phyloP scores from a whole-genome alignment of 2,113 vertebrate genomes.

The Grallaria varia region DNA sequence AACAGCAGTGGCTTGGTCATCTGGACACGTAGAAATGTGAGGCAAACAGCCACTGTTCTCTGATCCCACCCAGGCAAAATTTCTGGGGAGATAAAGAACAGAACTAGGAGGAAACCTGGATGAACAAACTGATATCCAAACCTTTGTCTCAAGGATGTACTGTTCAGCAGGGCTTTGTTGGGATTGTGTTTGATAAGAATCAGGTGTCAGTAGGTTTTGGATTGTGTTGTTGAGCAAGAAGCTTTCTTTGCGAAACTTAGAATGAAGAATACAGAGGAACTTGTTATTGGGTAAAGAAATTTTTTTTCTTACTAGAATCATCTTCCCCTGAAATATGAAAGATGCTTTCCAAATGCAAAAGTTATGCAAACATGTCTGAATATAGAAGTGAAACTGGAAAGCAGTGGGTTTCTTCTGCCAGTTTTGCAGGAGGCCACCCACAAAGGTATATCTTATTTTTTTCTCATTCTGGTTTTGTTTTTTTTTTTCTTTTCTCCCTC shows the following conservation, averaged over 20 bases:
- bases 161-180: neutral
- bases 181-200: neutral
- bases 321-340: slow-evolving; percentile 51
- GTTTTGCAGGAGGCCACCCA: slow-evolving; percentile 58
- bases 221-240: neutral
- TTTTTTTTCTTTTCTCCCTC: neutral
- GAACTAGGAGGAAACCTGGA: neutral
- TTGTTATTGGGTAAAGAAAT: neutral
- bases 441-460: slow-evolving; percentile 35
- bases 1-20: neutral
- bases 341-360: slow-evolving; percentile 57
- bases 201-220: neutral
- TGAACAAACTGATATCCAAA: neutral
- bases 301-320: neutral
- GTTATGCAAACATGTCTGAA: slow-evolving; percentile 63
- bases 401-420: slow-evolving; percentile 45
- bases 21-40: neutral
- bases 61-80: neutral
- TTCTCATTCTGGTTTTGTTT: neutral
- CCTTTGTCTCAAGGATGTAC: neutral
- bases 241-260: neutral
- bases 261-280: neutral
- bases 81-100: neutral
- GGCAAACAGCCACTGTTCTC: neutral
- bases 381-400: slow-evolving; percentile 58